These are phyloP conservation scores for Pachyrhynchus sulphureomaculatus DNA, from an alignment of 1,140 invertebrate genomes.

Conservation along the genomic window DNA sequence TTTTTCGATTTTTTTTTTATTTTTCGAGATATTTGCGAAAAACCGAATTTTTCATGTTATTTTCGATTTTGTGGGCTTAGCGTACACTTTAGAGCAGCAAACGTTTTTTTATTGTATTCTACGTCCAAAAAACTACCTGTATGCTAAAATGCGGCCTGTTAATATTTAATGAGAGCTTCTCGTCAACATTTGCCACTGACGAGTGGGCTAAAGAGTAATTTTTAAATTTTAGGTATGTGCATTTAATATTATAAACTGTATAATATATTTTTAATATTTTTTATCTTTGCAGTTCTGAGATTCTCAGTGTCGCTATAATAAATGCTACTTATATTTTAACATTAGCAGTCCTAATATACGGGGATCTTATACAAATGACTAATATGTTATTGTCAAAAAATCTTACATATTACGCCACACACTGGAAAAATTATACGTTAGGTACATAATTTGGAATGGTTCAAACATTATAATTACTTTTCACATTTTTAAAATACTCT, in stretches of 20 bases:
- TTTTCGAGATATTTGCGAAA: no score
- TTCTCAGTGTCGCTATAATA: constrained; percentile 47
- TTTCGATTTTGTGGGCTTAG: no score
- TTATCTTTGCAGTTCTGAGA: constrained; percentile 47
- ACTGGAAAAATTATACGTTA: constrained; percentile 48
- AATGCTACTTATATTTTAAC: constrained; percentile 49
- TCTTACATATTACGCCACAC: constrained; percentile 41
- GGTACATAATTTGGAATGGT: constrained; percentile 52
- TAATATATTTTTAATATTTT: constrained; percentile 44
- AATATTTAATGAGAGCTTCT: no score
- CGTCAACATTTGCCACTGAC: no score
- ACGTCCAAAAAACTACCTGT: constrained; percentile 4
- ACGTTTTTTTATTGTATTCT: no score
- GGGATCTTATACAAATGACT: constrained; percentile 48
- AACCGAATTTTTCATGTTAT: no score
- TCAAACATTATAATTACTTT: constrained; percentile 24
- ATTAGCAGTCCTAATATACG: constrained; percentile 47
- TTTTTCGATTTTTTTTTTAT: no score
- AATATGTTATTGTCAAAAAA: constrained; percentile 53
- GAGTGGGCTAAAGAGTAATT: no score
- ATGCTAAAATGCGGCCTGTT: no score
- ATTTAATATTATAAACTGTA: constrained; percentile 42
- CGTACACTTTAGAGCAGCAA: no score
- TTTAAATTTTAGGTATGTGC: no score
- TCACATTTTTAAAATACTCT: constrained; percentile 38